phyloP scores from a whole-genome alignment of 2,797 vertebrate species.

The Microcaecilia unicolor region DNA sequence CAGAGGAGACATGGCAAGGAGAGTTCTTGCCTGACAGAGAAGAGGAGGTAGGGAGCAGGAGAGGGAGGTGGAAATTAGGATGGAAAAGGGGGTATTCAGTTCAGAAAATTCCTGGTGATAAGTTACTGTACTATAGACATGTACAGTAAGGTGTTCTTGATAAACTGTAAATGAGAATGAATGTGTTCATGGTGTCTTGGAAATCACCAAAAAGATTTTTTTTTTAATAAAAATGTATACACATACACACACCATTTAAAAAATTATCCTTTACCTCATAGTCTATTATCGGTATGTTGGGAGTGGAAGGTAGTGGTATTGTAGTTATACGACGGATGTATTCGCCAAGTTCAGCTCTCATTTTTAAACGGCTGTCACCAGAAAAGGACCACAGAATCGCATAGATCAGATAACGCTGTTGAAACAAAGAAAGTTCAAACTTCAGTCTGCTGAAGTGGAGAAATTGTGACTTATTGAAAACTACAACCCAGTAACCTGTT shows the following conservation, averaged over 20 bases:
- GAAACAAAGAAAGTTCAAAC: not conserved
- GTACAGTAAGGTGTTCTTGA: too few species aligned
- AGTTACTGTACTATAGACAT: too few species aligned
- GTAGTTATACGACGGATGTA: slow-evolving; percentile 96
- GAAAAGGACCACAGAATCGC: slow-evolving; percentile 97
- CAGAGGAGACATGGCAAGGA: too few species aligned
- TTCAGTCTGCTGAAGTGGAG: fast-evolving
- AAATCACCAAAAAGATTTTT: too few species aligned
- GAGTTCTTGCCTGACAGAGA: too few species aligned
- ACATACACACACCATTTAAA: not conserved
- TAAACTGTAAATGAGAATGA: too few species aligned
- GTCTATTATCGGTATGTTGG: slow-evolving; percentile 94
- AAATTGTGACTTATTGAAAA: fast-evolving
- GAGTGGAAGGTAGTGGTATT: slow-evolving; percentile 80
- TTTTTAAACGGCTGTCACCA: slow-evolving; percentile 92
- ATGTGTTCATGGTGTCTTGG: too few species aligned
- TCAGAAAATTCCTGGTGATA: too few species aligned
- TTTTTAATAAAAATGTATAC: too few species aligned
- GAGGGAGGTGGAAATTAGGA: too few species aligned
- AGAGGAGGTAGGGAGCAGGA: too few species aligned
- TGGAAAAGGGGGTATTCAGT: too few species aligned
- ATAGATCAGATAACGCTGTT: slow-evolving; percentile 87
- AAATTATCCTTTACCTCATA: slow-evolving; percentile 76
- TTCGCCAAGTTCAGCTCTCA: slow-evolving; percentile 91
- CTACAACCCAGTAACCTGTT: not conserved